These are phyloP conservation scores for Anneissia japonica DNA, from an alignment of 35 echinoderm and acorn worm genomes.

Conservation along the genomic window DNA sequence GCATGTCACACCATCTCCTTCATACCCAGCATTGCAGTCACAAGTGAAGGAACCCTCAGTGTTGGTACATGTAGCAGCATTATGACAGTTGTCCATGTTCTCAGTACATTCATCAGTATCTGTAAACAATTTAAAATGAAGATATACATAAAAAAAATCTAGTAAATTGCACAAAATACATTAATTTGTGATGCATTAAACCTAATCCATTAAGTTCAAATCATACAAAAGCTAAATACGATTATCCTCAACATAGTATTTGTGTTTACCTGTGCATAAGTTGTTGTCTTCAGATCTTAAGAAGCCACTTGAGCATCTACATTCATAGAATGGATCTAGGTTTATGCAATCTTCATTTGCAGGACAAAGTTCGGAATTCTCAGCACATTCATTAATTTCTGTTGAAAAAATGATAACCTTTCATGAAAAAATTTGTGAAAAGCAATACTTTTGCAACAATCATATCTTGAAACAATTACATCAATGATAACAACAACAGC, in stretches of 20 bases:
- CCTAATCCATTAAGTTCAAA: too few relatives aligned
- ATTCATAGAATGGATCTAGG: not conserved
- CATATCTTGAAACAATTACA: too few relatives aligned
- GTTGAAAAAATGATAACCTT: not conserved
- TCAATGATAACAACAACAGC: too few relatives aligned
- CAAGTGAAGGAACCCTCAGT: not conserved
- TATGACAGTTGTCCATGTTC: not conserved
- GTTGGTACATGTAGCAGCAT: not conserved
- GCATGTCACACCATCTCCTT: not conserved
- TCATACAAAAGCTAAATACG: too few relatives aligned
- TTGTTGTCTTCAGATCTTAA: not conserved
- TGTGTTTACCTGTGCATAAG: not conserved
- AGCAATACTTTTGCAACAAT: too few relatives aligned
- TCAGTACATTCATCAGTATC: not conserved
- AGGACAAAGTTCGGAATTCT: not conserved
- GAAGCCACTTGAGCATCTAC: not conserved
- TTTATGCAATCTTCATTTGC: not conserved
- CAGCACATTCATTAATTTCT: slow-evolving; percentile 6
- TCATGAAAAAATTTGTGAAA: too few relatives aligned
- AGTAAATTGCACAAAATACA: too few relatives aligned
- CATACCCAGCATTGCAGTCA: not conserved
- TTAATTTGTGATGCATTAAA: too few relatives aligned
- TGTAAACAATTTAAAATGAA: not conserved
- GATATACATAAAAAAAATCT: too few relatives aligned
- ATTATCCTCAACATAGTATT: too few relatives aligned